Conservation (phyloP, 1,140 invertebrate species). For the Drosophila santomea region DNA sequence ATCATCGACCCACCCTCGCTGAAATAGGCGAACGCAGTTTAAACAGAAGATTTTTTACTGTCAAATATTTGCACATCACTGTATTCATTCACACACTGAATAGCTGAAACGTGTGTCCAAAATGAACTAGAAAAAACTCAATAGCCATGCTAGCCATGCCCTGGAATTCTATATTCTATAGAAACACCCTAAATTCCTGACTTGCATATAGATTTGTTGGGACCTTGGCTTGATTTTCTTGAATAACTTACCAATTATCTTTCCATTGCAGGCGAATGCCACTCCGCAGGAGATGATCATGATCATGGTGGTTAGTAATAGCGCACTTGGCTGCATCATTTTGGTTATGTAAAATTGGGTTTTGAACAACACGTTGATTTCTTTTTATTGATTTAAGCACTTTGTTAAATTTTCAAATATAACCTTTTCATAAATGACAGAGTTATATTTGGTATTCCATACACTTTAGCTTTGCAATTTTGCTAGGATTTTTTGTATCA, state of each 20-base stretch:
- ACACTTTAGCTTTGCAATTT: conserved; percentile 52
- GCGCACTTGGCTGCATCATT: conserved; percentile 69
- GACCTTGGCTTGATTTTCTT: conserved; percentile 9
- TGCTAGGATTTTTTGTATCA: conserved; percentile 42
- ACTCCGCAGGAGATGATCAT: conserved; percentile 64
- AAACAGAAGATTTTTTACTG: conserved; percentile 49
- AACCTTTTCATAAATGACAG: conserved; percentile 72
- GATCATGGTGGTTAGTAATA: conserved; percentile 56
- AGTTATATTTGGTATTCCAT: conserved; percentile 60
- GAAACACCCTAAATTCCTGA: conserved; percentile 38
- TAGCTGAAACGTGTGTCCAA: conserved; percentile 61
- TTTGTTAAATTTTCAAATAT: conserved; percentile 53
- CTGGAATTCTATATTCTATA: conserved; percentile 15
- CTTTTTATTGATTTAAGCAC: conserved; percentile 30
- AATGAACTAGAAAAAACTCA: conserved; percentile 31
- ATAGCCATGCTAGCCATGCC: conserved; percentile 37
- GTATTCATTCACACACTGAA: conserved; percentile 69
- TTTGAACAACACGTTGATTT: conserved; percentile 11
- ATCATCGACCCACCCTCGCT: conserved; percentile 58
- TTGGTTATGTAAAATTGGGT: conserved; percentile 36
- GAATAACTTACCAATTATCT: conserved; percentile 75
- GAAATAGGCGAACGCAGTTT: conserved; percentile 18
- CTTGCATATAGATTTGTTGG: conserved; percentile 47
- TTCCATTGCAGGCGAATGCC: conserved; percentile 77
- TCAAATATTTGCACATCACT: conserved; percentile 65